These are phyloP conservation scores for Xenopus petersii DNA, from an alignment of 2,797 vertebrate species.

Conservation along the genomic window DNA sequence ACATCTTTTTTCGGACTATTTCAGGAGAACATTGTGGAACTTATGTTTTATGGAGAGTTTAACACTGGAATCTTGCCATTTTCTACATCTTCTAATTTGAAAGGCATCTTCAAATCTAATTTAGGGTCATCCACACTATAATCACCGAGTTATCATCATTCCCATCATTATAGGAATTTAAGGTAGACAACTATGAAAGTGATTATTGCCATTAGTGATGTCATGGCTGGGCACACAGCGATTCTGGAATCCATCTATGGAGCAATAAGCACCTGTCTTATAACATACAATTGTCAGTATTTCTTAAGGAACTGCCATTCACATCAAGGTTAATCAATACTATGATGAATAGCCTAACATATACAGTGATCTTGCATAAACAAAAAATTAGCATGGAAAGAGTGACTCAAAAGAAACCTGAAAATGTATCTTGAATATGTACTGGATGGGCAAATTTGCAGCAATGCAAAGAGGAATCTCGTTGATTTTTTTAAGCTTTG, in stretches of 20 bases:
- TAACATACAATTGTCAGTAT: neutral
- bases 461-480: too few species aligned
- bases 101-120: conserved; percentile 39
- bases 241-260: conserved; percentile 21
- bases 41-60: neutral
- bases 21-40: too few species aligned
- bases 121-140: conserved; percentile 42
- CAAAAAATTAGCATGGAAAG: too few species aligned
- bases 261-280: neutral
- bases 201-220: conserved; percentile 35
- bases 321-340: neutral
- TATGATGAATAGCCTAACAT: neutral
- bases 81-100: conserved; percentile 9
- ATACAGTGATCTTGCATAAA: too few species aligned
- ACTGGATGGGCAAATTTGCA: too few species aligned
- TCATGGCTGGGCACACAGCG: conserved; percentile 11
- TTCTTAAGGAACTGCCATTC: neutral
- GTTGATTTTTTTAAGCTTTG: too few species aligned
- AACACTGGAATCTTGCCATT: conserved; percentile 23
- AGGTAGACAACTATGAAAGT: conserved; percentile 14
- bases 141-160: conserved; percentile 30
- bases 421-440: too few species aligned
- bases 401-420: too few species aligned
- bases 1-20: too few species aligned
- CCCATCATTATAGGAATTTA: conserved; percentile 14